phyloP scores from a whole-genome alignment of 2,888 invertebrate genomes.

The Eulithis prunata region DNA sequence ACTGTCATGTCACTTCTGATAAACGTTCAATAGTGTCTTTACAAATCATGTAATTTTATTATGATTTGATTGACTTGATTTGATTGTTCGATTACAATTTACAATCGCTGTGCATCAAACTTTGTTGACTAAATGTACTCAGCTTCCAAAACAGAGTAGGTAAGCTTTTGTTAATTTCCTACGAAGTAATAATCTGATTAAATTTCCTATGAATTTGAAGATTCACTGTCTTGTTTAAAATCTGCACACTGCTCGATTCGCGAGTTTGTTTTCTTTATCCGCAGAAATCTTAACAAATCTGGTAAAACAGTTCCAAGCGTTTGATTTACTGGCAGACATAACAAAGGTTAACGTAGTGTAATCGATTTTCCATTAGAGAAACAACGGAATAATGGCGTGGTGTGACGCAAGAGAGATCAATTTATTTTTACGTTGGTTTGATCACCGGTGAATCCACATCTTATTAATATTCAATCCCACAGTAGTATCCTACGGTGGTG shows the following conservation, averaged over 20 bases:
- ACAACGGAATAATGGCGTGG: constrained; percentile 19
- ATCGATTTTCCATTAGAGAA: constrained; percentile 22
- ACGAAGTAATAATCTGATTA: constrained; percentile 25
- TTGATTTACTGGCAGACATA: constrained; percentile 27
- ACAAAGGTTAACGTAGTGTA: constrained; percentile 28
- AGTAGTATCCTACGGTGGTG: constrained; percentile 23
- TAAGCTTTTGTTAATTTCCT: constrained; percentile 33
- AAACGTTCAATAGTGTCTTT: constrained; percentile 20
- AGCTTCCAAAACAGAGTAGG: constrained; percentile 22
- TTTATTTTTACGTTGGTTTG: constrained; percentile 17
- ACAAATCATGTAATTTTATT: background rate
- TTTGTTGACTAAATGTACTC: too few relatives aligned
- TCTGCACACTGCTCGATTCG: constrained; percentile 37
- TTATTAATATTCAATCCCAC: constrained; percentile 35
- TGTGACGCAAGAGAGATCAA: constrained; percentile 27
- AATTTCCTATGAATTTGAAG: constrained; percentile 32
- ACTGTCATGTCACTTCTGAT: constrained; percentile 17
- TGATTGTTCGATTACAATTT: too few relatives aligned
- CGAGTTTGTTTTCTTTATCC: constrained; percentile 32
- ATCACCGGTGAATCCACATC: constrained; percentile 29
- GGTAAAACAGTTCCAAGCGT: constrained; percentile 15
- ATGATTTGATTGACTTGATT: too few relatives aligned
- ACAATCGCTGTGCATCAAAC: too few relatives aligned
- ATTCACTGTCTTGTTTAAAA: constrained; percentile 31
- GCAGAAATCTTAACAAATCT: constrained; percentile 11